Evolutionary conservation across 2,797 vertebrate genomes (phyloP).

Genomic region (Peromyscus eremicus): DNA sequence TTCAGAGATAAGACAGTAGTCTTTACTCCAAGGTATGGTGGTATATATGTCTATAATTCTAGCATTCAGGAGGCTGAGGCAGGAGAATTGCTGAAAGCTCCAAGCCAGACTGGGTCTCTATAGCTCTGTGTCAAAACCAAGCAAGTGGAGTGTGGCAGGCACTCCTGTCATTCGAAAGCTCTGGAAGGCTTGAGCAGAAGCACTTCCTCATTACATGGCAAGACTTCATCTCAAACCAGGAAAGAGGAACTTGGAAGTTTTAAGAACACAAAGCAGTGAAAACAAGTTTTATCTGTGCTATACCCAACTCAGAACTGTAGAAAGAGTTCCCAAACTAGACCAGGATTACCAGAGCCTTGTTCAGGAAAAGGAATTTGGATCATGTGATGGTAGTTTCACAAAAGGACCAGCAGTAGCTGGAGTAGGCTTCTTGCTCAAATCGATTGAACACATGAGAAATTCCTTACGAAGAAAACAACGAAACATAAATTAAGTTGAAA

Average conservation of each 20-base stretch:
- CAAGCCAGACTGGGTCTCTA: background rate
- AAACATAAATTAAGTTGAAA: slow-evolving; percentile 88
- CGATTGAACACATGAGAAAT: slow-evolving; percentile 84
- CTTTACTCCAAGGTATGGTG: background rate
- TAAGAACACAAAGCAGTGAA: slow-evolving; percentile 11
- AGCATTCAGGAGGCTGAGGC: background rate
- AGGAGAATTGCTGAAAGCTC: background rate
- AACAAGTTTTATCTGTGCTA: background rate
- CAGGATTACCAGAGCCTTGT: background rate
- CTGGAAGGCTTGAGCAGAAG: background rate
- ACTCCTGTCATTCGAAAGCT: background rate
- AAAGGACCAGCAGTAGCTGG: background rate
- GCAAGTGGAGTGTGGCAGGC: background rate
- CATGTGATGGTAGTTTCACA: background rate
- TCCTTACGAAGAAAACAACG: slow-evolving; percentile 79
- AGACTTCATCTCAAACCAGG: background rate
- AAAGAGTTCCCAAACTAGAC: background rate
- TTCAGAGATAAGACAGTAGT: background rate
- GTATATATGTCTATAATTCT: background rate
- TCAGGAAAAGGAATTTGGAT: background rate
- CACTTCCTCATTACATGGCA: background rate
- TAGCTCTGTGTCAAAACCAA: background rate
- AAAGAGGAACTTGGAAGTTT: background rate
- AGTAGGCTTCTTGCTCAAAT: slow-evolving; percentile 76
- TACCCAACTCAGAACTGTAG: background rate